A percentile compares a stretch with the other conserved stretches of the same genome.
These are phyloP conservation scores for Nannobrachium achirus DNA, from an alignment of 2,113 vertebrate genomes.

Conservation along the genomic window DNA sequence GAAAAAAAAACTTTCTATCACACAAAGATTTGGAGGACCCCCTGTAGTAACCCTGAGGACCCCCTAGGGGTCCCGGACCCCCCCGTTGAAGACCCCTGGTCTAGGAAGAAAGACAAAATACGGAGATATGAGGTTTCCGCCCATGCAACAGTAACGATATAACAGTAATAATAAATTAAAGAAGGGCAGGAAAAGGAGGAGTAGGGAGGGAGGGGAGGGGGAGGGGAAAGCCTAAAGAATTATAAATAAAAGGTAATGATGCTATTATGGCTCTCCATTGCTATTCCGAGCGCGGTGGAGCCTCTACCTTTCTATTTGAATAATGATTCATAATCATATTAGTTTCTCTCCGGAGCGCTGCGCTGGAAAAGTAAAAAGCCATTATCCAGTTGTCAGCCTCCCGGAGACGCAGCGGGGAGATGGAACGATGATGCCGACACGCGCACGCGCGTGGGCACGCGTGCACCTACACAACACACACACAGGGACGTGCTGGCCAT, in stretches of 20 bases:
- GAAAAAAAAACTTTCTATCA: conserved; percentile 66
- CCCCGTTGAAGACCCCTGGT: too few relatives aligned
- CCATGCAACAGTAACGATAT: too few relatives aligned
- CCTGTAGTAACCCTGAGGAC: too few relatives aligned
- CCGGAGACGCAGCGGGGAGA: conserved; percentile 79
- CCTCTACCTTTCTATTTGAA: conserved; percentile 93
- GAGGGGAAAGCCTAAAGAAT: conserved; percentile 70
- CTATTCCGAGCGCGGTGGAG: conserved; percentile 67
- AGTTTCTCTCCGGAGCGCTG: conserved; percentile 87
- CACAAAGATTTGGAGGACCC: too few relatives aligned
- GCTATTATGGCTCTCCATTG: conserved; percentile 89
- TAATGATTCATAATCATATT: conserved; percentile 98
- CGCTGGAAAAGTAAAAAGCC: conserved; percentile 96
- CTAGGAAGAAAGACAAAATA: too few relatives aligned
- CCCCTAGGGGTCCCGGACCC: too few relatives aligned
- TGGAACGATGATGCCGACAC: conserved; percentile 84
- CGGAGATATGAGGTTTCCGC: too few relatives aligned
- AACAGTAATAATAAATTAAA: too few relatives aligned
- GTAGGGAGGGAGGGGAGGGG: too few relatives aligned
- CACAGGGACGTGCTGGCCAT: background rate
- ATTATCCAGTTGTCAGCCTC: conserved; percentile 94
- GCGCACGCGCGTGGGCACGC: conserved; percentile 78
- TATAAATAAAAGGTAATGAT: conserved; percentile 96
- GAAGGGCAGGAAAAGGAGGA: too few relatives aligned
- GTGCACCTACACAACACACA: conserved; percentile 23